Conservation (phyloP, 1,140 invertebrate species). For the Orchesella cincta region DNA sequence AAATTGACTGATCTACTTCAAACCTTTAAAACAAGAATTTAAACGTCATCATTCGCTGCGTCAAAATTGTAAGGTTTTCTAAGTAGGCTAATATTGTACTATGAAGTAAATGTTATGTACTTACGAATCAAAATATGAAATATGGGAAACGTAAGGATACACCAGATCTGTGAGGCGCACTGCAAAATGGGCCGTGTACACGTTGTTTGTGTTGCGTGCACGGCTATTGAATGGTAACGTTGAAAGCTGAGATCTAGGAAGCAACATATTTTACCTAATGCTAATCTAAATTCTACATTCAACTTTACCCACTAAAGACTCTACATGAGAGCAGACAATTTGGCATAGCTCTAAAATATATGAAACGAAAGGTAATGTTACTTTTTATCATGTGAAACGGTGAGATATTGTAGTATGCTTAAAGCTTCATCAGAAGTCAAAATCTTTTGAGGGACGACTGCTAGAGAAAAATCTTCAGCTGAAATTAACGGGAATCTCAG, state of each 20-base stretch:
- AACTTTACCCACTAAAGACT: too few relatives aligned
- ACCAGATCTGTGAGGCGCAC: conserved; percentile 10
- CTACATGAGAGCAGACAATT: background rate
- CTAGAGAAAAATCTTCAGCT: conserved; percentile 26
- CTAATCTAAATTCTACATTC: too few relatives aligned
- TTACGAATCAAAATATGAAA: conserved; percentile 23
- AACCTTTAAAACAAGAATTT: conserved; percentile 10
- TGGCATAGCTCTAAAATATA: too few relatives aligned
- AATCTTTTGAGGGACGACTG: conserved; percentile 30
- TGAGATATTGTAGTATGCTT: conserved; percentile 22
- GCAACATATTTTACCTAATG: too few relatives aligned
- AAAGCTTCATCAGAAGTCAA: conserved; percentile 25
- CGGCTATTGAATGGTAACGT: conserved; percentile 6
- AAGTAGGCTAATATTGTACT: too few relatives aligned
- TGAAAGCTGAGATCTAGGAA: conserved; percentile 2
- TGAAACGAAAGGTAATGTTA: too few relatives aligned
- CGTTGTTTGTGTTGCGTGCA: conserved; percentile 7
- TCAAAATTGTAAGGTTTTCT: too few relatives aligned
- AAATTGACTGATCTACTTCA: conserved; percentile 21
- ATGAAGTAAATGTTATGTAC: too few relatives aligned
- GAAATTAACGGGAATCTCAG: conserved; percentile 37
- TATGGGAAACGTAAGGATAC: conserved; percentile 18
- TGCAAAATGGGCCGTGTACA: conserved; percentile 16
- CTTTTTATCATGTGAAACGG: conserved; percentile 29
- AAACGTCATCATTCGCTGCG: too few relatives aligned